A percentile compares a stretch with the other conserved stretches of the same genome.
These are phyloP conservation scores for Prostheceraeus crozeri DNA, from an alignment of 2,888 invertebrate genomes.

Conservation along the genomic window DNA sequence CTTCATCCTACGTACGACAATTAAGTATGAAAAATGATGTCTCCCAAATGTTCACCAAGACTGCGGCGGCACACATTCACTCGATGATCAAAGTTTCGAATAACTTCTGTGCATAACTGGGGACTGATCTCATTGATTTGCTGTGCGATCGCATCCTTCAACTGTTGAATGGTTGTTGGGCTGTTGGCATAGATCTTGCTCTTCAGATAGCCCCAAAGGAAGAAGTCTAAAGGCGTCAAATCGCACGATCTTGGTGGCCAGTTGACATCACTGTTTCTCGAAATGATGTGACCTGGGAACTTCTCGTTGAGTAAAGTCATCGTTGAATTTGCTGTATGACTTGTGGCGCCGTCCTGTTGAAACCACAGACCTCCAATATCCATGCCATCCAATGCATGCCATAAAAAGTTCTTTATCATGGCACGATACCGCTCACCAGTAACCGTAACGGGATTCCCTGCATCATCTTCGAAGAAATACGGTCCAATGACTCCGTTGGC, in stretches of 20 bases:
- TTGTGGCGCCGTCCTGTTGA: conserved; percentile 1
- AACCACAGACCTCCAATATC: not conserved
- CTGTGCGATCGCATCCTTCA: not conserved
- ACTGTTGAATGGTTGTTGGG: not conserved
- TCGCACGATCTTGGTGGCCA: not conserved
- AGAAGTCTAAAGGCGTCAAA: conserved; percentile 3
- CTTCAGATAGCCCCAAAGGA: conserved; percentile 6
- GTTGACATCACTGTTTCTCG: not conserved
- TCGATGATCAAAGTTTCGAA: too few species aligned
- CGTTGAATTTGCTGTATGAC: not conserved
- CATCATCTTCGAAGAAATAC: conserved; percentile 49
- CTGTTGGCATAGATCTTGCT: not conserved
- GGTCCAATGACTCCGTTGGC: conserved; percentile 51
- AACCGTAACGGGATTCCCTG: not conserved
- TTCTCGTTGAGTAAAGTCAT: not conserved
- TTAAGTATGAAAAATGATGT: not conserved
- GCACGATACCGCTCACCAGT: not conserved
- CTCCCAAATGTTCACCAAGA: not conserved
- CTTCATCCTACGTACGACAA: too few species aligned
- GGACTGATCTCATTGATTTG: too few species aligned
- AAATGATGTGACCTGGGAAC: not conserved
- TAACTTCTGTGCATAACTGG: too few species aligned
- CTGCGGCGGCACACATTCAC: not conserved
- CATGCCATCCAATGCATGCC: not conserved
- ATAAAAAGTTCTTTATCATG: not conserved